These are phyloP conservation scores for Mechanitis messenoides DNA, from an alignment of 2,888 invertebrate species.

Conservation along the genomic window DNA sequence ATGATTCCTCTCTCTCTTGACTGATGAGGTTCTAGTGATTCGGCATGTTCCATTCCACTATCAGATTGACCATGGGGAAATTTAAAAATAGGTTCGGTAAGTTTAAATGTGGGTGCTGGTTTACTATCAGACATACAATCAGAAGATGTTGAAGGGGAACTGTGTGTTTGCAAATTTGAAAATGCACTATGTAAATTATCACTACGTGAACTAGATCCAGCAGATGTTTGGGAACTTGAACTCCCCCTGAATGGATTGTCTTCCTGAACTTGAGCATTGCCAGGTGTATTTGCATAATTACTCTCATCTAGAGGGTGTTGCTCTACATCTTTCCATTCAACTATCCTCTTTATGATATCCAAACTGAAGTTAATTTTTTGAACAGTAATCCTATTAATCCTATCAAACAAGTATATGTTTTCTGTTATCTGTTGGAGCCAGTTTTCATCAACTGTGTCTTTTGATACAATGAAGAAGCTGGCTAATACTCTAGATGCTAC, in stretches of 20 bases:
- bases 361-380: conserved; percentile 89
- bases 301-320: conserved; percentile 87
- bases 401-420: conserved; percentile 81
- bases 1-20: conserved; percentile 41
- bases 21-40: conserved; percentile 53
- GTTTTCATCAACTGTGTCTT: conserved; percentile 86
- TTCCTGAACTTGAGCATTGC: conserved; percentile 57
- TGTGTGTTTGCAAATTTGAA: conserved; percentile 66
- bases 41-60: conserved; percentile 47
- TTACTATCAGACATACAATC: conserved; percentile 42
- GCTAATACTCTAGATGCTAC: conserved; percentile 87
- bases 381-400: conserved; percentile 80
- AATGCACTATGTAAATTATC: conserved; percentile 64
- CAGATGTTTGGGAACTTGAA: conserved; percentile 49
- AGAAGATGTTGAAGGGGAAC: conserved; percentile 57
- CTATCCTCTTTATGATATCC: conserved; percentile 89
- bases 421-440: conserved; percentile 88
- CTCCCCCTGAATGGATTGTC: conserved; percentile 66
- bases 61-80: conserved; percentile 45
- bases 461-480: conserved; percentile 88
- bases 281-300: conserved; percentile 59
- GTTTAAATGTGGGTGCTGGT: conserved; percentile 46
- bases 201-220: conserved; percentile 49
- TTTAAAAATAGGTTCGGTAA: conserved; percentile 64
- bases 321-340: conserved; percentile 91